These are phyloP conservation scores for Molorchus minor DNA, from an alignment of 2,888 invertebrate species.

Conservation along the genomic window DNA sequence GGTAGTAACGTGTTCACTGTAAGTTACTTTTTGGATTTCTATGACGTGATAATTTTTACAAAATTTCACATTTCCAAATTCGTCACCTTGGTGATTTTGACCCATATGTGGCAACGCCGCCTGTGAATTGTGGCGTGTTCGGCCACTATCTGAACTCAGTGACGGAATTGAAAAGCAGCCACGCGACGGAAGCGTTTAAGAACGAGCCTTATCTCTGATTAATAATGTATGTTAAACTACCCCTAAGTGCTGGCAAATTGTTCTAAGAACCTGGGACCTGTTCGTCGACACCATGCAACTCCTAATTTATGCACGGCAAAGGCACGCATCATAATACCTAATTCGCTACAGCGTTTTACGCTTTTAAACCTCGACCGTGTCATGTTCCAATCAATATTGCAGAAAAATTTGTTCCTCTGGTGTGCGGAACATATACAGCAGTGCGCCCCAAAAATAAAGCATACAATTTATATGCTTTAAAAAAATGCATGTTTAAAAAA, in stretches of 20 bases:
- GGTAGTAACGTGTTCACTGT: too few species aligned
- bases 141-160: conserved; percentile 45
- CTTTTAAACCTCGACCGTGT: conserved; percentile 35
- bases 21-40: too few species aligned
- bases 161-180: conserved; percentile 61
- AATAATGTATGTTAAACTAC: conserved; percentile 64
- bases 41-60: too few species aligned
- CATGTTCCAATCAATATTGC: conserved; percentile 25
- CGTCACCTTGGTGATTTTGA: too few species aligned
- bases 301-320: conserved; percentile 43
- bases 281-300: conserved; percentile 53
- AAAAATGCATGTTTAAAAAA: too few species aligned
- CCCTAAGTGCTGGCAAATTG: conserved; percentile 63
- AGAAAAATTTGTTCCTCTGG: not conserved
- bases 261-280: conserved; percentile 52
- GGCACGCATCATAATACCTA: conserved; percentile 34
- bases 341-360: conserved; percentile 25
- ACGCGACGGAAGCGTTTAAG: conserved; percentile 63
- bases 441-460: not conserved
- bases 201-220: conserved; percentile 59
- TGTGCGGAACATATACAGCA: not conserved
- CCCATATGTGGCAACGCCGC: conserved; percentile 6
- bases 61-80: too few species aligned
- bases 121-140: conserved; percentile 45
- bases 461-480: too few species aligned